These are phyloP conservation scores for Climacteris rufus DNA, from an alignment of 2,113 vertebrate species.

Conservation along the genomic window DNA sequence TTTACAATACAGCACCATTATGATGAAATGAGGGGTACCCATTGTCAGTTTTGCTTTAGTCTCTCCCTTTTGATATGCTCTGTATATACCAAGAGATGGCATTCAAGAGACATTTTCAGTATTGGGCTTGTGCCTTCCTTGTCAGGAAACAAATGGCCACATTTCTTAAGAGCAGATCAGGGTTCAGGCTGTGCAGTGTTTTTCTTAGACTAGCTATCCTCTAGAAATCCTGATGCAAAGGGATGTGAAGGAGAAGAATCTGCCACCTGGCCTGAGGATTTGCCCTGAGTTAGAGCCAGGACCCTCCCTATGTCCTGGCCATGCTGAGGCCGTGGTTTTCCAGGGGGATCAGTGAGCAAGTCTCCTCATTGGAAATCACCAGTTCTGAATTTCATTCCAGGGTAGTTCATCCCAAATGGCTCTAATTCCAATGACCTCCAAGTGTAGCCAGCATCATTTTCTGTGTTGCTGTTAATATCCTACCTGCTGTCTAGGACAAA, in stretches of 20 bases:
- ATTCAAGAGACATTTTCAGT: not conserved
- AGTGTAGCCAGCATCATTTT: not conserved
- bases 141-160: not conserved
- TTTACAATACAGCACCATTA: not conserved
- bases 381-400: not conserved
- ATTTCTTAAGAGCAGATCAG: not conserved
- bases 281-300: not conserved
- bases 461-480: not conserved
- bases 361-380: not conserved
- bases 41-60: not conserved
- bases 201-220: not conserved
- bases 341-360: not conserved
- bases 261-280: not conserved
- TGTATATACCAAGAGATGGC: not conserved
- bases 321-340: accelerated
- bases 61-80: not conserved
- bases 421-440: not conserved
- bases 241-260: not conserved
- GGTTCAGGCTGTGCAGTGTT: not conserved
- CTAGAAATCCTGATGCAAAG: not conserved
- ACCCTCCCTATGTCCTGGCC: not conserved
- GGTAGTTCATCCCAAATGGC: not conserved
- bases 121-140: not conserved
- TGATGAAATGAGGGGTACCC: not conserved
- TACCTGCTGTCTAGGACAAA: not conserved